Conservation (phyloP, 2,113 vertebrate genomes). For the Anarhynchus alexandrinus region DNA sequence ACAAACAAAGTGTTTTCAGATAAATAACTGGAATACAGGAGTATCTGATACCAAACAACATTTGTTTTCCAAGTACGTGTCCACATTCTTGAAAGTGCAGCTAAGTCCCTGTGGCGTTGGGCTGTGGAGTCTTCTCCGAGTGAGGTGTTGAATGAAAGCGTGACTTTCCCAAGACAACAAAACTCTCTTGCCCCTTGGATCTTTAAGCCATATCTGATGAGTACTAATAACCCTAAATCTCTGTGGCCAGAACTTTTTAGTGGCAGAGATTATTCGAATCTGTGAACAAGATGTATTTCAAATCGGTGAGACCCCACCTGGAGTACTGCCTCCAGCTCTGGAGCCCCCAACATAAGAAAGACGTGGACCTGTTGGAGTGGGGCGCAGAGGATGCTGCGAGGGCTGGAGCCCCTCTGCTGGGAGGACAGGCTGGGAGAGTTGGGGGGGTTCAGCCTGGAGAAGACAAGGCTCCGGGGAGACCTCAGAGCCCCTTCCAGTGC, state of each 20-base stretch:
- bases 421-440: no score
- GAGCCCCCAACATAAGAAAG: no score
- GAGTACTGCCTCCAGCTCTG: no score
- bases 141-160: accelerated
- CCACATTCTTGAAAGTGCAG: not conserved
- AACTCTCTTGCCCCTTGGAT: not conserved
- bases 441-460: no score
- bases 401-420: no score
- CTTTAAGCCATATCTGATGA: not conserved
- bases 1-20: not conserved
- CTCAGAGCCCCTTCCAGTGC: no score
- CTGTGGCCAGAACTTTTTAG: not conserved
- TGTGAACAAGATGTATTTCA: not conserved
- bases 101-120: not conserved
- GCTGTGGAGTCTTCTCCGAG: not conserved
- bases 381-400: no score
- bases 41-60: not conserved
- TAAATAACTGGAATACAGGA: not conserved
- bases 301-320: no score
- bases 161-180: not conserved
- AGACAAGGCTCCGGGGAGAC: no score
- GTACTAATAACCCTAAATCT: not conserved
- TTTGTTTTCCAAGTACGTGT: not conserved
- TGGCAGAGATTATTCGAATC: not conserved
- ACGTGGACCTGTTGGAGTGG: no score